Base-by-base conservation (phyloP, 2,797 vertebrate species). In the Lagothrix lagotricha region DNA sequence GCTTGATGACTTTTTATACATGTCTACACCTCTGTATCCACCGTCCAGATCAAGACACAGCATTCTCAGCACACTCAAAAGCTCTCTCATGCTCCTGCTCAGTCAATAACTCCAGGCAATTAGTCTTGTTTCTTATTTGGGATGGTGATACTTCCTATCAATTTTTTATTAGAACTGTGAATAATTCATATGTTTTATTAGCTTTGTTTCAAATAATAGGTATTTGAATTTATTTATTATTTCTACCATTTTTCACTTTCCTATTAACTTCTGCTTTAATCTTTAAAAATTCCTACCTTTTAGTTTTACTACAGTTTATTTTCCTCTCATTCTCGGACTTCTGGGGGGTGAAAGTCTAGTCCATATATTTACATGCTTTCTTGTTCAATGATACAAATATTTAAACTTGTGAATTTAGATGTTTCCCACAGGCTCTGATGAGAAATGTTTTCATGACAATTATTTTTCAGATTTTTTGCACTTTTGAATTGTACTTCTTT, bases 21-120 rank as follows among this genome's bases (percentile, higher is more conserved):
- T 0, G 3, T 19, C 50, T 1, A 9, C 30, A 33, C 17, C 6
- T 0, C 3, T 1, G 64, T 67, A 19, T 24, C 70, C 41, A 17
- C 26, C 5, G 0, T 15, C 30, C 39, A 26, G 33, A 20, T 46
- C 36, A 24, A n/a, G 76, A 94, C 9, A 11, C 9, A 7, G 61
- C 36, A 26, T 19, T 54, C 36, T 39, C 1, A 22, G 44, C 30
- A 1, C 11, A 7, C 4, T 28, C 3, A 3, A 20, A 44, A 3
- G 33, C 0, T 10, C 80, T 14, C 13, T 3, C n/a, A 12, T 4
- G 26, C 57, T 10, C 6, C 46, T 9, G 8, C 3, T 19, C 5
- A 1, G 48, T 19, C 33, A 36, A 12, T 1, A 54, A 7, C 10
- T 19, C 22, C 17, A 17, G 4, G 57, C 39, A 17, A 52, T 58